Conservation (phyloP, 2,113 vertebrate genomes). For the Periophthalmus modestus region DNA sequence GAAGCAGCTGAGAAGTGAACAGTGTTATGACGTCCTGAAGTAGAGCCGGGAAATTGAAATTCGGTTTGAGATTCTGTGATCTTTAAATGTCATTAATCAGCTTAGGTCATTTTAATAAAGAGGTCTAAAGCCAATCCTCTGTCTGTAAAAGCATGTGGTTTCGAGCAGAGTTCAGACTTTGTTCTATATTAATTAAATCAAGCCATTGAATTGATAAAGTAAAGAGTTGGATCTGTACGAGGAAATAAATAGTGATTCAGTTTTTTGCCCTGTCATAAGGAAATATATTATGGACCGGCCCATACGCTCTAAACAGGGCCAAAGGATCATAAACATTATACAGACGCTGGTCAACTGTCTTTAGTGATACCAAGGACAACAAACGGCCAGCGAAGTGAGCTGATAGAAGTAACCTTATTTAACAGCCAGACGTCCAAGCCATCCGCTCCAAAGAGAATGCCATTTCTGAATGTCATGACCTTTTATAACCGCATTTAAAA, state of each 20-base stretch:
- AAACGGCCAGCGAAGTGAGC: slow-evolving; percentile 52
- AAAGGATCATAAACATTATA: slow-evolving; percentile 25
- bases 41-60: not conserved
- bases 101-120: no score
- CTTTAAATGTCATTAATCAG: no score
- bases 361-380: slow-evolving; percentile 26
- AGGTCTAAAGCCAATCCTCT: no score
- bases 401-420: slow-evolving; percentile 66
- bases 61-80: no score
- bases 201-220: no score
- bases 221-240: no score
- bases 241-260: no score
- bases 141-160: no score
- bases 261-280: no score
- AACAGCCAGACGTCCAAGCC: slow-evolving; percentile 55
- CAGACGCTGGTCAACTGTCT: slow-evolving; percentile 12
- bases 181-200: no score
- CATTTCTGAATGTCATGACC: slow-evolving; percentile 78
- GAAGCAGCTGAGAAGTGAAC: slow-evolving; percentile 11
- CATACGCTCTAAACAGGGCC: slow-evolving; percentile 18
- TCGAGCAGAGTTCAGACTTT: no score
- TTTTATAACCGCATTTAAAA: slow-evolving; percentile 73
- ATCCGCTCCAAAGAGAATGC: slow-evolving; percentile 68
- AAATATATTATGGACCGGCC: slow-evolving; percentile 22
- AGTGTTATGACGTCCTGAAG: slow-evolving; percentile 24